Evolutionary conservation across 2,888 invertebrate genomes (phyloP).

Genomic region (Thyatira batis): DNA sequence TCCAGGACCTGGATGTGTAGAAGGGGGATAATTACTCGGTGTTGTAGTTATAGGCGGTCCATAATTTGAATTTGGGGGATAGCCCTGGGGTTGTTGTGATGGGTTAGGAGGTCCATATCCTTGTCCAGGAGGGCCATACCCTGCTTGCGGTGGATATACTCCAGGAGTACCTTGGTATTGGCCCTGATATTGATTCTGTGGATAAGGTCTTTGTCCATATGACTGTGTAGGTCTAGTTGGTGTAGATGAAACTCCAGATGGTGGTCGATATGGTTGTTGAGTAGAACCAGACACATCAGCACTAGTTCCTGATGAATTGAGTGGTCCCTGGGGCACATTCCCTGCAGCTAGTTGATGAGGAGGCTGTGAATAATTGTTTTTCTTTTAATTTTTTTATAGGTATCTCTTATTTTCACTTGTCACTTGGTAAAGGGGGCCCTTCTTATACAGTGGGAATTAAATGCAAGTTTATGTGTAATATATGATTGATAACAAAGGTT

Average conservation of each 20-base stretch:
- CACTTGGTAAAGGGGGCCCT: too few species aligned
- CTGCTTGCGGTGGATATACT: slow-evolving; percentile 85
- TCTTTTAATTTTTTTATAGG: too few species aligned
- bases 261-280: slow-evolving; percentile 76
- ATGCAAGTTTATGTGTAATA: too few species aligned
- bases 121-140: slow-evolving; percentile 86
- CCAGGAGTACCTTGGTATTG: slow-evolving; percentile 82
- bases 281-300: slow-evolving; percentile 67
- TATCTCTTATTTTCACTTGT: too few species aligned
- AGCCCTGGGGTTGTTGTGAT: slow-evolving; percentile 84
- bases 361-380: slow-evolving; percentile 64
- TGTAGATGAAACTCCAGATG: slow-evolving; percentile 76
- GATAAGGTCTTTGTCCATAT: slow-evolving; percentile 86
- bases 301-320: slow-evolving; percentile 63
- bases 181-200: slow-evolving; percentile 85
- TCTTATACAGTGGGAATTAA: too few species aligned
- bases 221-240: slow-evolving; percentile 85
- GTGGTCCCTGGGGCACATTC: slow-evolving; percentile 67
- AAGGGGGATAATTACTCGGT: slow-evolving; percentile 81
- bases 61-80: slow-evolving; percentile 84
- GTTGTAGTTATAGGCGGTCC: slow-evolving; percentile 84
- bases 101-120: slow-evolving; percentile 85
- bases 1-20: slow-evolving; percentile 72
- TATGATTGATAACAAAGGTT: too few species aligned
- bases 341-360: slow-evolving; percentile 82